Percentiles rank a stretch among this genome's conserved stretches.
phyloP scores from a whole-genome alignment of 92 coral and sea anemone species.

The Palythoa heliodiscus region DNA sequence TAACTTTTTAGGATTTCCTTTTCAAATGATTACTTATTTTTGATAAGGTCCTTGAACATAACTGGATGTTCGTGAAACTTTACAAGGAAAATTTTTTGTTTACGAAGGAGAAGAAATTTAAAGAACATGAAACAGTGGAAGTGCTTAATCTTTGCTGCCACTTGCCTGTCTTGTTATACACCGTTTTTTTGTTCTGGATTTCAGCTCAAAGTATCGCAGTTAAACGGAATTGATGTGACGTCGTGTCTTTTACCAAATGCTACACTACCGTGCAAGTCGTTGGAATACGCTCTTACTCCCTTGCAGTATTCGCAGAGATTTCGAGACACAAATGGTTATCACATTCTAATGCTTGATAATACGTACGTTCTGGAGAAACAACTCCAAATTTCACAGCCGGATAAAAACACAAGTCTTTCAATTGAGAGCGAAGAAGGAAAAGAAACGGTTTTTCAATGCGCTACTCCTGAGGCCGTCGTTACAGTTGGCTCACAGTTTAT shows the following conservation, averaged over 20 bases:
- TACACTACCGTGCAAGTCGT: slow-evolving; percentile 56
- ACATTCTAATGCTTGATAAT: slow-evolving; percentile 58
- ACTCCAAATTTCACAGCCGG: slow-evolving; percentile 62
- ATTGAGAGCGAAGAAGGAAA: slow-evolving; percentile 49
- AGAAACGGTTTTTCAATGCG: slow-evolving; percentile 45
- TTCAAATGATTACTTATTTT: no score
- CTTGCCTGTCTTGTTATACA: neutral
- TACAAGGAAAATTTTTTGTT: neutral
- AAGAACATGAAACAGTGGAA: neutral
- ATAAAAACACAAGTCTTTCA: slow-evolving; percentile 27
- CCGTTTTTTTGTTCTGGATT: neutral
- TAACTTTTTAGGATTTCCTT: no score
- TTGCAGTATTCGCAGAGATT: slow-evolving; percentile 31
- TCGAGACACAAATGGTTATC: slow-evolving; percentile 35
- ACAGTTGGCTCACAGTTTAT: slow-evolving; percentile 51
- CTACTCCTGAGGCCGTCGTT: slow-evolving; percentile 44
- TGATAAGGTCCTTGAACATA: neutral
- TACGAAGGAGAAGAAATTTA: neutral
- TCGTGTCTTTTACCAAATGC: slow-evolving; percentile 56
- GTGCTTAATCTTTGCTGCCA: neutral
- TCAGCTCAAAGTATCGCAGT: slow-evolving; percentile 58
- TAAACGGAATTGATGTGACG: slow-evolving; percentile 56
- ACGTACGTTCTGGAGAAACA: slow-evolving; percentile 36
- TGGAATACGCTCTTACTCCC: slow-evolving; percentile 65
- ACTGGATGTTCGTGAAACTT: neutral